Evolutionary conservation across 1,140 invertebrate genomes (phyloP).

Genomic region (Macrostomum lignano): DNA sequence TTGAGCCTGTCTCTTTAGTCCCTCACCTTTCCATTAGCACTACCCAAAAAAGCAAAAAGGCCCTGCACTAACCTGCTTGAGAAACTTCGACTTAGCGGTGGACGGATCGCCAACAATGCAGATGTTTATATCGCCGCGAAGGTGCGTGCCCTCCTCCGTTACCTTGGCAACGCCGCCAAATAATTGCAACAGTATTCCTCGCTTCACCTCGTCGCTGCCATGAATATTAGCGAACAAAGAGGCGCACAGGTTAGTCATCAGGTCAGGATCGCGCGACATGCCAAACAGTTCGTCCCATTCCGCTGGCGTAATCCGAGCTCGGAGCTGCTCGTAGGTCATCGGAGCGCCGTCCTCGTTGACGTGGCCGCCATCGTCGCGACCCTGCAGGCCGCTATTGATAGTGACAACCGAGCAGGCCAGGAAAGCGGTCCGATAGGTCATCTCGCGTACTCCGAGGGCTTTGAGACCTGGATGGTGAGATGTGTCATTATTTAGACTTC

Average conservation of each 20-base stretch:
- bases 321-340: conserved; percentile 53
- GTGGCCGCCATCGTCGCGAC: conserved; percentile 8
- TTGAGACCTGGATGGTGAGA: conserved; percentile 47
- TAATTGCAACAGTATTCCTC: conserved; percentile 68
- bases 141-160: conserved; percentile 50
- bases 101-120: conserved; percentile 94
- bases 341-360: conserved; percentile 14
- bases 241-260: conserved; percentile 63
- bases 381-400: conserved; percentile 38
- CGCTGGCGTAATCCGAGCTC: conserved; percentile 65
- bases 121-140: conserved; percentile 85
- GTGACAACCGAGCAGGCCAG: conserved; percentile 63
- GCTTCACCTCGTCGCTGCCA: conserved; percentile 74
- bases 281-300: conserved; percentile 87
- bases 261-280: conserved; percentile 70
- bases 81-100: conserved; percentile 83
- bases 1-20: background rate
- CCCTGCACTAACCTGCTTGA: conserved; percentile 48
- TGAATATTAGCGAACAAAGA: conserved; percentile 88
- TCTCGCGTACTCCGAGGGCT: conserved; percentile 66
- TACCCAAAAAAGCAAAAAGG: conserved; percentile 5
- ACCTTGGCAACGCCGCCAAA: conserved; percentile 88
- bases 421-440: conserved; percentile 79
- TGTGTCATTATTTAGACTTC: background rate
- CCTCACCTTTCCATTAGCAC: background rate